phyloP scores from a whole-genome alignment of 2,888 invertebrate genomes.

The Dasysyrphus tricinctus region DNA sequence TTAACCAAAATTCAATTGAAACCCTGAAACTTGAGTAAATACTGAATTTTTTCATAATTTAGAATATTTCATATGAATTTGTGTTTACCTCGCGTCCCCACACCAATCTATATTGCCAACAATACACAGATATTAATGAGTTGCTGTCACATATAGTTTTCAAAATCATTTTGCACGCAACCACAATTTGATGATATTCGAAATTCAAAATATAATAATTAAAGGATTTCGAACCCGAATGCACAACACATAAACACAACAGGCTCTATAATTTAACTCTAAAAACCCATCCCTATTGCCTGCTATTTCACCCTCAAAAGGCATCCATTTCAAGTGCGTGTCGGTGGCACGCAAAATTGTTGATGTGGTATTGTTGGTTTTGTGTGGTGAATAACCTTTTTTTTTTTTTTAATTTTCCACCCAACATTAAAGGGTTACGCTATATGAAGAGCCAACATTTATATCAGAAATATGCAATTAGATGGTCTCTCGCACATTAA shows the following conservation, averaged over 20 bases:
- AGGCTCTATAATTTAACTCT: not conserved
- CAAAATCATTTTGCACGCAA: constrained; percentile 3
- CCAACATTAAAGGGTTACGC: not conserved
- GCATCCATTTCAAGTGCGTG: constrained; percentile 36
- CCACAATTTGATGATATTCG: constrained; percentile 28
- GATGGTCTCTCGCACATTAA: constrained; percentile 4
- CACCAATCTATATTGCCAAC: not conserved
- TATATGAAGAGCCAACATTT: constrained; percentile 14
- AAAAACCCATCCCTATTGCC: not conserved
- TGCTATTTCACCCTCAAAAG: not conserved
- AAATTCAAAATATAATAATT: constrained; percentile 27
- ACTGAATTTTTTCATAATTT: not conserved
- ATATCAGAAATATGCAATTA: constrained; percentile 67
- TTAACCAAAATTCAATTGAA: not conserved
- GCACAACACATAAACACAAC: not conserved
- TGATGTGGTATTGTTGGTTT: constrained; percentile 5
- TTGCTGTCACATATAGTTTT: constrained; percentile 17
- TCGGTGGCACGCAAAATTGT: constrained; percentile 22
- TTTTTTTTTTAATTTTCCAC: not conserved
- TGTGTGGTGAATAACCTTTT: constrained; percentile 39
- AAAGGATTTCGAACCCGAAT: constrained; percentile 19
- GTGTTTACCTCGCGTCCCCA: not conserved
- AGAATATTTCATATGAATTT: not conserved
- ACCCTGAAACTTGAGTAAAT: not conserved
- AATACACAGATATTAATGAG: not conserved